Percentiles rank a stretch among this genome's conserved stretches.
These are phyloP conservation scores for Pterocles burchelli DNA, from an alignment of 2,113 vertebrate species.

Conservation along the genomic window DNA sequence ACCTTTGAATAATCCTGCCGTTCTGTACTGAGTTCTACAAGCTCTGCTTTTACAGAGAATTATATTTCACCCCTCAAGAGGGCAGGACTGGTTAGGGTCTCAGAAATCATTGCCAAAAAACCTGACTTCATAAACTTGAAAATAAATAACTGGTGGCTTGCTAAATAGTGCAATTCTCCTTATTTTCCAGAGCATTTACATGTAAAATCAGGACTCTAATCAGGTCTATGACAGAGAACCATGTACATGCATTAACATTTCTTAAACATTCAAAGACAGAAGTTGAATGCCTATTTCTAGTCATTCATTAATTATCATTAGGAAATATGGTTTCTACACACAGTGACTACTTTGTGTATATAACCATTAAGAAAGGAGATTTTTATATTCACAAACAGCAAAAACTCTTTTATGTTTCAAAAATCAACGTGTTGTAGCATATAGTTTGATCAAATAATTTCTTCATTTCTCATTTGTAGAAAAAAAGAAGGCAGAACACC, in stretches of 20 bases:
- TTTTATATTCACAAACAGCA: not conserved
- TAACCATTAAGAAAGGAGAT: not conserved
- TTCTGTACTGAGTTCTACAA: not conserved
- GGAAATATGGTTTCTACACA: not conserved
- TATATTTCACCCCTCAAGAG: not conserved
- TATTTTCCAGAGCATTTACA: not conserved
- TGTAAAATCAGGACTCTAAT: not conserved
- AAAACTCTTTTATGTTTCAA: not conserved
- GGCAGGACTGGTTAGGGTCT: not conserved
- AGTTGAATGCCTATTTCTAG: not conserved
- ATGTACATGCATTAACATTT: not conserved
- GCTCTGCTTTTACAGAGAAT: not conserved
- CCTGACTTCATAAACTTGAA: not conserved
- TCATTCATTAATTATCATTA: not conserved
- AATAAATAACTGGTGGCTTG: not conserved
- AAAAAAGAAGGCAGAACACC: not conserved
- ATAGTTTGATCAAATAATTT: not conserved
- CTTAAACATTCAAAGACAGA: not conserved
- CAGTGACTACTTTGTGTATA: not conserved
- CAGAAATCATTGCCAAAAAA: not conserved
- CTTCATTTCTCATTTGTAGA: not conserved
- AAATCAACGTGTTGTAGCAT: not conserved
- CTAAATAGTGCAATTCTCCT: not conserved
- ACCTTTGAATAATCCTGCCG: not conserved
- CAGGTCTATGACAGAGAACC: not conserved